phyloP scores from a whole-genome alignment of 37 sponge, comb jelly and placozoan species.

The Theonella swinhoei region DNA sequence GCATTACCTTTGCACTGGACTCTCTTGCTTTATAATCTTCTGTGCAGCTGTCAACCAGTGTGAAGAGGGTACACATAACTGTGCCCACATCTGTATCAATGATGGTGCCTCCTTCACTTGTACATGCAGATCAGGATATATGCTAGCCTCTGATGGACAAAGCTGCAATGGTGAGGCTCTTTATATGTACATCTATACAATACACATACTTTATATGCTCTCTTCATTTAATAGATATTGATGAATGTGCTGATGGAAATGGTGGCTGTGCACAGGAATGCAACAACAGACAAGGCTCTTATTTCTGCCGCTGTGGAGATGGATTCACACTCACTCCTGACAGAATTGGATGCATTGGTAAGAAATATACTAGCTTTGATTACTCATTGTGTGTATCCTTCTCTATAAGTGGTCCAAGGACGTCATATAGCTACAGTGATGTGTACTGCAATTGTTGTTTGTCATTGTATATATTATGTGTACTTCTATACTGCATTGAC shows the following conservation, averaged over 20 bases:
- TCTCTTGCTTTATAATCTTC: conserved; percentile 8
- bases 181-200: too few species aligned
- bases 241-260: conserved; percentile 34
- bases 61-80: not conserved
- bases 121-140: not conserved
- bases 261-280: conserved; percentile 37
- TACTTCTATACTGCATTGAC: too few species aligned
- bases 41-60: conserved; percentile 6
- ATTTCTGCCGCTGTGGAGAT: conserved; percentile 27
- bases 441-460: too few species aligned
- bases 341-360: conserved; percentile 25
- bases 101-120: not conserved
- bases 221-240: conserved; percentile 49
- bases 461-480: too few species aligned
- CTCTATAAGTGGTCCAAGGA: not conserved
- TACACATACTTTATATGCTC: too few species aligned
- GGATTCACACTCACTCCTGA: conserved; percentile 22
- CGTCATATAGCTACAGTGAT: not conserved
- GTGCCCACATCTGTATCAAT: not conserved
- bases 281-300: conserved; percentile 25
- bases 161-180: not conserved
- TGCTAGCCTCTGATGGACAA: not conserved
- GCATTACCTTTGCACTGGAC: not conserved
- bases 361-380: not conserved
- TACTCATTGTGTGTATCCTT: not conserved